Conservation (phyloP, 1,140 invertebrate species). For the Parasteatoda tepidariorum region DNA sequence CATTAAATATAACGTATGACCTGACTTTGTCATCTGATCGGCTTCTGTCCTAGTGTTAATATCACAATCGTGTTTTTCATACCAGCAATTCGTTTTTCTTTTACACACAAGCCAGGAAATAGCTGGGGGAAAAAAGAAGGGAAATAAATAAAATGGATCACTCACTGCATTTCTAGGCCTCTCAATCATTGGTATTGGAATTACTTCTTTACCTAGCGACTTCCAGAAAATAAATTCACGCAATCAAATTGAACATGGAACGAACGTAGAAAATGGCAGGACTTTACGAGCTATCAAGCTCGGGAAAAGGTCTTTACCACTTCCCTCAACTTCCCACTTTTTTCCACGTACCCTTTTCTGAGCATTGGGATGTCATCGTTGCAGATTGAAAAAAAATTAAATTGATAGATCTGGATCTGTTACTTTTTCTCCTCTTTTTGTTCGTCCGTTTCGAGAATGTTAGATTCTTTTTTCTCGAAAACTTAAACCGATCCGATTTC, state of each 20-base stretch:
- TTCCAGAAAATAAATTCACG: constrained; percentile 57
- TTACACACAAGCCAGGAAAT: background rate
- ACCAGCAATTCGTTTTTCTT: constrained; percentile 15
- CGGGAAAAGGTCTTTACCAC: constrained; percentile 22
- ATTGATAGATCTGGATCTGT: constrained; percentile 50
- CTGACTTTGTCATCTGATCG: constrained; percentile 34
- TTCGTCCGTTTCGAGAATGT: background rate
- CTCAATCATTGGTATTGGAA: constrained; percentile 56
- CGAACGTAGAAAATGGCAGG: constrained; percentile 37
- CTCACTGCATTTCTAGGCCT: constrained; percentile 23
- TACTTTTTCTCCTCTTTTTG: background rate
- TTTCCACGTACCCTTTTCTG: constrained; percentile 4
- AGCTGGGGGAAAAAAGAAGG: background rate
- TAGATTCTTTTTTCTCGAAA: constrained; percentile 23
- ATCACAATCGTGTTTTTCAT: constrained; percentile 43
- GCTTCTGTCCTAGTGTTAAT: constrained; percentile 41
- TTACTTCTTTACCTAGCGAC: constrained; percentile 48
- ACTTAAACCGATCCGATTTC: constrained; percentile 38
- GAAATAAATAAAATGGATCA: constrained; percentile 53
- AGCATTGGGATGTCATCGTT: constrained; percentile 45
- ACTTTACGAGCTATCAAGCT: constrained; percentile 57
- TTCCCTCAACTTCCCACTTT: background rate
- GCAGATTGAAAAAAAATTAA: constrained; percentile 38
- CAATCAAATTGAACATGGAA: constrained; percentile 57
- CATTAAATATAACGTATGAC: constrained; percentile 48